phyloP scores from a whole-genome alignment of 2,888 invertebrate genomes.

The Lobophora halterata region DNA sequence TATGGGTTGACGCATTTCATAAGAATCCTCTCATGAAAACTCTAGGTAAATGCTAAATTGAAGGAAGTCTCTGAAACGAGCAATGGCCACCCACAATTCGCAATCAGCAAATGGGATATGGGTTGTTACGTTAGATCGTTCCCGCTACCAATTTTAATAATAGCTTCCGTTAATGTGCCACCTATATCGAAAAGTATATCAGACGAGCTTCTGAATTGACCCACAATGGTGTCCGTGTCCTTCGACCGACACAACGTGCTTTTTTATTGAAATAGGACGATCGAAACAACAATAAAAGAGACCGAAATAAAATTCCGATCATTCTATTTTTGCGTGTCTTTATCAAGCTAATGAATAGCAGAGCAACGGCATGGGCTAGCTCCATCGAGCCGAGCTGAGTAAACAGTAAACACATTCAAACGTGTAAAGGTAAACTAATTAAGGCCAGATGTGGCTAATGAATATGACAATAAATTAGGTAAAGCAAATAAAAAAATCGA shows the following conservation, averaged over 20 bases:
- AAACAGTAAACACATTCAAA: conserved; percentile 19
- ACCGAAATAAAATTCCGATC: conserved; percentile 6
- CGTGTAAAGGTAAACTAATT: conserved; percentile 18
- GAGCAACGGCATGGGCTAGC: conserved; percentile 9
- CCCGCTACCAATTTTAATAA: no score
- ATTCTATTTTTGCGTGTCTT: conserved; percentile 6
- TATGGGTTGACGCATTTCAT: conserved; percentile 11
- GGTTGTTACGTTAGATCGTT: no score
- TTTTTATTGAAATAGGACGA: conserved; percentile 4
- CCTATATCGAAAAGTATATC: no score
- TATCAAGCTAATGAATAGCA: conserved; percentile 9
- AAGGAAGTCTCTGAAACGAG: no score
- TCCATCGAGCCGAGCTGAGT: conserved; percentile 15
- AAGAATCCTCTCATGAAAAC: no score
- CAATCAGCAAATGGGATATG: no score
- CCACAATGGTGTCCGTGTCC: no score
- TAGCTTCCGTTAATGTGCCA: no score
- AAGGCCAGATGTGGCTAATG: conserved; percentile 24
- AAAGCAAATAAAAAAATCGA: conserved; percentile 18
- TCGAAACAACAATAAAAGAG: conserved; percentile 7
- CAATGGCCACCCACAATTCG: no score
- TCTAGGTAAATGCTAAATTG: no score
- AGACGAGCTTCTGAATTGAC: no score
- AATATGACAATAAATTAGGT: conserved; percentile 17
- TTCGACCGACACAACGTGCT: conserved; percentile 2